Percentiles rank a stretch among this genome's conserved stretches.
phyloP scores from a whole-genome alignment of 2,113 vertebrate species.

The Microtus richardsoni region DNA sequence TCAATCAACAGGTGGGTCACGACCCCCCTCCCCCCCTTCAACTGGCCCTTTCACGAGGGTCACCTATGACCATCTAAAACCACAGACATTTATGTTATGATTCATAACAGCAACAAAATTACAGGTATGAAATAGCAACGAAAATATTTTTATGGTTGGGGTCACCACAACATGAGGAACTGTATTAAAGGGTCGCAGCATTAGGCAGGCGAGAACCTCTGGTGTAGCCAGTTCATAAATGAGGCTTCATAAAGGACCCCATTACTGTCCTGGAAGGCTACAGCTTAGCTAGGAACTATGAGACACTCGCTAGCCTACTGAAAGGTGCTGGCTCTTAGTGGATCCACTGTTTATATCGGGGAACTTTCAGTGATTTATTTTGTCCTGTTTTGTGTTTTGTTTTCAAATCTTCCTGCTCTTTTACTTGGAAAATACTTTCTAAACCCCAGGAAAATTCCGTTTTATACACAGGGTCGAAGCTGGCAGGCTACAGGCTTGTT shows the following conservation, averaged over 20 bases:
- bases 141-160: neutral
- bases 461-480: constrained; percentile 17
- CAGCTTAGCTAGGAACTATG: neutral
- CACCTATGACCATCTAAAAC: neutral
- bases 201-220: neutral
- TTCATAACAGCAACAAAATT: neutral
- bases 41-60: neutral
- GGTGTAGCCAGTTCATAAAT: neutral
- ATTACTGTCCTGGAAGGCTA: neutral
- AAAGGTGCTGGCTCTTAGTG: neutral
- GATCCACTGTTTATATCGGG: constrained; percentile 2
- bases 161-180: neutral
- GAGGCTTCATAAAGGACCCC: constrained; percentile 1
- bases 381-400: neutral
- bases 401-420: constrained; percentile 36
- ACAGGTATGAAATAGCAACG: neutral
- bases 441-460: constrained; percentile 57
- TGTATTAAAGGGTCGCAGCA: neutral
- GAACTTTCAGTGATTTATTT: neutral
- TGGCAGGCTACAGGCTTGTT: constrained; percentile 39
- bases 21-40: neutral
- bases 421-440: constrained; percentile 63
- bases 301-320: neutral
- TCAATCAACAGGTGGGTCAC: neutral
- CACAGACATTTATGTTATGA: neutral